Evolutionary conservation across 2,113 vertebrate genomes (phyloP), one percentile per base, ranked within the genome.

Genomic region (Lampris megalopsis): DNA sequence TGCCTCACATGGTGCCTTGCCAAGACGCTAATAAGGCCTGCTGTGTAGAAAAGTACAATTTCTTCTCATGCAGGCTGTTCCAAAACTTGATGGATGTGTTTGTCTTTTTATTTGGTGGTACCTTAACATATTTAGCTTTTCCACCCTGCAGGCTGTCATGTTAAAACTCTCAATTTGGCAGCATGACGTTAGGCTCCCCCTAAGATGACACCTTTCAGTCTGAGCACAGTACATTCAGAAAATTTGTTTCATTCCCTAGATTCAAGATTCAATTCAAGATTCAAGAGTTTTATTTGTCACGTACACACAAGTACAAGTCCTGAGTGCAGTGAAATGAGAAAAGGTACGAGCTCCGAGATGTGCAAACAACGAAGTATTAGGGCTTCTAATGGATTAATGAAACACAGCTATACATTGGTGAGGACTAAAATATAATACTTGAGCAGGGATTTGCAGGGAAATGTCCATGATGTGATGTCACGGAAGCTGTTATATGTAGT

Each of bases 21-120:
- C 73, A 89, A 72, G 54, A 80, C 65, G 73, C 73, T 81, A 76
- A 85, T 85, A 69, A 85, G 79, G 43, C 53, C 9, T 82, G 77
- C 79, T 79, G 71, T 70, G 63, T 59, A 41, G 47, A 79, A 82
- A 85, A 71, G 67, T 65, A 77, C 56, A 73, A 68, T 67, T 85
- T 74, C 24, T 70, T 80, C 73, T 36, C 53, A 65, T 59, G 45
- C 60, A 35, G 54, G 0, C 54, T 40, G 45, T 48, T 63, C 60
- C 45, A 77, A 64, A 62, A 73, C 77, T 62, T 50, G 79, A 73
- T 37, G 24, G 71, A 59, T 52, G 36, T 63, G 37, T 69, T 71
- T 42, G 42, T 77, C 77, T 63, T 68, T 61, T 35, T 54, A 10
- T 76, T 40, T 50, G 2, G 41, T 50, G 10, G 10, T 24, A 74